Base-by-base conservation (phyloP, 2,888 invertebrate genomes). In the Scaptodrosophila latifasciaeformis region DNA sequence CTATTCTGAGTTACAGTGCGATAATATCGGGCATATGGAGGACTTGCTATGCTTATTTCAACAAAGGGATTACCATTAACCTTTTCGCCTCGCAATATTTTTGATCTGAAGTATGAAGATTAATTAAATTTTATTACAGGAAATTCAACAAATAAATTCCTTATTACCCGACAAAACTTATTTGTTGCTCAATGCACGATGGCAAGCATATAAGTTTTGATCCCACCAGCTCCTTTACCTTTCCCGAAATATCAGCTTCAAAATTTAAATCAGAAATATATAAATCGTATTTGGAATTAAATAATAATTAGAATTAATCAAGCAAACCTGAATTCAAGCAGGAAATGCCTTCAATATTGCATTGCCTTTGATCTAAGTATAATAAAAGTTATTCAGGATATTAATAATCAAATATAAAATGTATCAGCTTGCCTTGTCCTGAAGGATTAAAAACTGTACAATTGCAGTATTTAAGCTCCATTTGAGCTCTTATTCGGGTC, bases 401-500 rank as follows among this genome's bases (percentile, higher is more conserved):
- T 1, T 27, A 0, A 15, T 15, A 15, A 31, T 2, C 31, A n/a
- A n/a, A n/a, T 21, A 2, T 19, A 27, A 27, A 19, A 18, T 31
- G 7, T 6, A n/a, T n/a, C 0, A 27, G 6, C 70, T 55, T 70
- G 83, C 83, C 70, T 45, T 50, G 50, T 49, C 59, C 29, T 2
- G 69, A 57, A 3, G 79, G 61, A 35, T 66, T 70, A 43, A 70
- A 70, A 21, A 82, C 49, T 1, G 84, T 82, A 46, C 84, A 84
- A 53, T 84, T 84, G 48, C 84, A 84, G 2, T 54, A 10, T 24
- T 70, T 37, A 44, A 80, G 59, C 54, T 84, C 84, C 34, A 78
- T 60, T 52, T 67, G 13, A 47, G 70, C 66, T 40, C 81, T 66
- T 17, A 76, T 55, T 52, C 75, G 62, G 2, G 74, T 69, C 72